phyloP scores from a whole-genome alignment of 2,888 invertebrate species.

The Melikaiella ostensackeni region DNA sequence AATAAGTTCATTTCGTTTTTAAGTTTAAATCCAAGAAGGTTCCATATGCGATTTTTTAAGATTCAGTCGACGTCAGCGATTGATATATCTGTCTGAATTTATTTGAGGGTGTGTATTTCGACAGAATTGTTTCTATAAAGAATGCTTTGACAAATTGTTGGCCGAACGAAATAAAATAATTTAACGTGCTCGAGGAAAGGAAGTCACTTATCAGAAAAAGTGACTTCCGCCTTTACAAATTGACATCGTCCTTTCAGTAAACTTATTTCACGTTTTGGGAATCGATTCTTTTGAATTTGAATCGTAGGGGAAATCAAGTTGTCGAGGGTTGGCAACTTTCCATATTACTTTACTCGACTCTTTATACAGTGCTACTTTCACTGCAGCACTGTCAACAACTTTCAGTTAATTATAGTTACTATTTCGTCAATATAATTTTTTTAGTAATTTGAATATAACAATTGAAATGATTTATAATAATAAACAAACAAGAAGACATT shows the following conservation, averaged over 20 bases:
- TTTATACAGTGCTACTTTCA: background rate
- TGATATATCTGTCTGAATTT: conserved; percentile 51
- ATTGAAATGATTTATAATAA: too few species aligned
- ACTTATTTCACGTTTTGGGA: background rate
- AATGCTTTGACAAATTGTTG: background rate
- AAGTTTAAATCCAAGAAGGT: too few species aligned
- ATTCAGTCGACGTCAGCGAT: too few species aligned
- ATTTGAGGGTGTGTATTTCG: conserved; percentile 10
- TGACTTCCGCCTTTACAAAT: background rate
- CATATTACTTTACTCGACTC: background rate
- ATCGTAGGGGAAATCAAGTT: background rate
- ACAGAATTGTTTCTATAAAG: background rate
- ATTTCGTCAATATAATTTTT: background rate
- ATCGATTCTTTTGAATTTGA: background rate
- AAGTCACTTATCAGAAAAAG: background rate
- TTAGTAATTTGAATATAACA: too few species aligned
- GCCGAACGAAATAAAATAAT: background rate
- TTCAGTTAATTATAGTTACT: background rate
- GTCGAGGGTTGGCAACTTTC: conserved; percentile 7
- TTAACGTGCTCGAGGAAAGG: background rate
- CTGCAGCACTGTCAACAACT: background rate
- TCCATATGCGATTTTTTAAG: too few species aligned
- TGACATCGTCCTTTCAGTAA: background rate
- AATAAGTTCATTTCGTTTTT: too few species aligned
- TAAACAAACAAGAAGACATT: too few species aligned